phyloP scores from a whole-genome alignment of 2,113 vertebrate species.

The Clarias gariepinus region DNA sequence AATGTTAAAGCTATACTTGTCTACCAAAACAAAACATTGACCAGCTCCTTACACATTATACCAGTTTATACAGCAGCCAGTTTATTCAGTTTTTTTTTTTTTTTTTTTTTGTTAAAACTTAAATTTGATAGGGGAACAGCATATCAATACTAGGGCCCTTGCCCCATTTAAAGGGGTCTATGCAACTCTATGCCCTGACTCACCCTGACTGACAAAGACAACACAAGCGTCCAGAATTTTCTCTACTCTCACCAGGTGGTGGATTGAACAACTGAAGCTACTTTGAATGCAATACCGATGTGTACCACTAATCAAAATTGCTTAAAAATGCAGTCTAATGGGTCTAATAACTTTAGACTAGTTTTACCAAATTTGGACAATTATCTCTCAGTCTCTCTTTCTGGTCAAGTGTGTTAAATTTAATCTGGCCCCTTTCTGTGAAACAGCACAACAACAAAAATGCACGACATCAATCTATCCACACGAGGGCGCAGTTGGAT shows the following conservation, averaged over 20 bases:
- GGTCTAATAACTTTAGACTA: too few species aligned
- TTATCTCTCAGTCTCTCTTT: too few species aligned
- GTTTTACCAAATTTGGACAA: too few species aligned
- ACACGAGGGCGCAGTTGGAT: conserved; percentile 17
- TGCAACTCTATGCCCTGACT: background rate
- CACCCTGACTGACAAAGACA: too few species aligned
- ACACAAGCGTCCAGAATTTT: background rate
- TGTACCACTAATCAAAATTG: too few species aligned
- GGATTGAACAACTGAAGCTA: background rate
- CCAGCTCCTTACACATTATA: background rate
- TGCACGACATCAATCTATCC: conserved; percentile 7
- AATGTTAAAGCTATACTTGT: background rate
- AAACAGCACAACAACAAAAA: background rate
- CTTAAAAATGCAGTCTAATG: background rate
- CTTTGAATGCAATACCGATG: background rate
- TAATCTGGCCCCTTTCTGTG: background rate
- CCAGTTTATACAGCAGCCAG: background rate
- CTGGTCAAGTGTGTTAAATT: background rate
- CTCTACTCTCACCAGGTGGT: background rate
- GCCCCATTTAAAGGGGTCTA: too few species aligned
- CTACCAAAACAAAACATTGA: background rate
- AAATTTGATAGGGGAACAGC: too few species aligned
- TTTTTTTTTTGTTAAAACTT: too few species aligned
- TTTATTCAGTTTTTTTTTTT: too few species aligned
- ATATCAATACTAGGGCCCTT: too few species aligned